Base-by-base conservation (phyloP, 2,113 vertebrate genomes). In the Hippocampus mohnikei region DNA sequence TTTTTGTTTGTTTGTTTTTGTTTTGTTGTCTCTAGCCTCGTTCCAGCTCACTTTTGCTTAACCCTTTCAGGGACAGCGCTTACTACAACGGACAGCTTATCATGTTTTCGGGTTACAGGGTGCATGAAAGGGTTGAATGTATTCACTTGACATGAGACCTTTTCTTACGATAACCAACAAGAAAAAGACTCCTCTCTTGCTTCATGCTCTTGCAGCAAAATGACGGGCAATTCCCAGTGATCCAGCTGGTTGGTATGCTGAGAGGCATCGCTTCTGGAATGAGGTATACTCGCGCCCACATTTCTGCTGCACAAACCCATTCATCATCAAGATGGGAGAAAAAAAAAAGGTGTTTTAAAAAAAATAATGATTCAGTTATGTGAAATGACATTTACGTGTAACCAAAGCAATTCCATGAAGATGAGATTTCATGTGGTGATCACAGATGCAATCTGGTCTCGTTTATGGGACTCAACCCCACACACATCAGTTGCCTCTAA, bases 171-270 rank as follows among this genome's bases (percentile, higher is more conserved):
- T 79, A 61, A 73, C 1, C 0, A 42, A 65, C 78, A 75, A 65
- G 66, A 66, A 72, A 79, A 76, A 56, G 75, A 73, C 80, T 79
- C 27, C 46, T 75, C 46, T 84, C 73, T 71, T 3, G 33, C 40
- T 73, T 81, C 11, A 2, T 79, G 67, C 55, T 76, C 82, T 72
- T 87, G 27, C 91, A 99, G 96, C 96, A 98, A 93, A 97, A 98
- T 0, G 96, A 98, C 0, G 97, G 97, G 21, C 96, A 98, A 92
- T 99, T 98, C 88, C 95, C 96, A 0, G 94, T 97, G 71, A 98
- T 98, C 89, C 97, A 99, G 92, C 92, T 99, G 85, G 94, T 99
- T 83, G 97, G 97, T 2, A 98, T 99, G 96, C 90, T 99, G 85
- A 88, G 97, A 73, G 97, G 97, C 56, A 98, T 99, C 0, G 95